These are phyloP conservation scores for Galago senegalensis DNA, from an alignment of 2,797 vertebrate species.

Conservation along the genomic window DNA sequence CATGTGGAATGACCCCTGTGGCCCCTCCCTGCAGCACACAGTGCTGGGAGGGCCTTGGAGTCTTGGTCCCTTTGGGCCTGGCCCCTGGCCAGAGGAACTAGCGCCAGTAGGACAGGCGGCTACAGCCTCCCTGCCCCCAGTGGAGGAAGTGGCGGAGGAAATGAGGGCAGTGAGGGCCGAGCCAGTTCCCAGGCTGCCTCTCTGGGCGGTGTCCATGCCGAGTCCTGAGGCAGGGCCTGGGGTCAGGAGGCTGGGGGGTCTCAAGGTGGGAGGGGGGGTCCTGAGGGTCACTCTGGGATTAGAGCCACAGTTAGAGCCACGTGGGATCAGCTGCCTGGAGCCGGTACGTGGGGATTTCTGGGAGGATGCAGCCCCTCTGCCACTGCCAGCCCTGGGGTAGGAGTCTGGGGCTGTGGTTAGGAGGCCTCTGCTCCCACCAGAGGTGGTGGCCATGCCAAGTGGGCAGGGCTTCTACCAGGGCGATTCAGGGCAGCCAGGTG, in stretches of 20 bases:
- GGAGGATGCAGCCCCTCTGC: neutral
- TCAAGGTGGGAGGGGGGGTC: neutral
- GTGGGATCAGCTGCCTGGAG: accelerated
- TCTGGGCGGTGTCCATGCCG: neutral
- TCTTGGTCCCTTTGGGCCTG: neutral
- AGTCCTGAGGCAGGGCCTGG: neutral
- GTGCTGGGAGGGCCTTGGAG: neutral
- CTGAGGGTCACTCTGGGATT: neutral
- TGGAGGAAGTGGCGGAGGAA: slow-evolving; percentile 76
- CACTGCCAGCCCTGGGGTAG: accelerated
- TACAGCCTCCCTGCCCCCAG: slow-evolving; percentile 39
- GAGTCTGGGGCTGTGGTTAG: neutral
- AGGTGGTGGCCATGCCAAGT: neutral
- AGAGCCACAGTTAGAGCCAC: neutral
- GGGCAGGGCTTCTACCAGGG: neutral
- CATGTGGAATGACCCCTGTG: neutral
- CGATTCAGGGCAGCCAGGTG: neutral
- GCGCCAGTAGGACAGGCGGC: neutral
- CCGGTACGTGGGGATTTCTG: neutral
- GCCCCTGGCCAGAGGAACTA: neutral
- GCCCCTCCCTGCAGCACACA: neutral
- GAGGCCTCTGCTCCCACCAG: neutral
- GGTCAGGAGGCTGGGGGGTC: neutral
- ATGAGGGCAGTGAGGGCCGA: slow-evolving; percentile 43
- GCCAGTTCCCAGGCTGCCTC: slow-evolving; percentile 63